Evolutionary conservation across 2,797 vertebrate genomes (phyloP), one percentile per base, ranked within the genome.

Genomic region (Salmo trutta): DNA sequence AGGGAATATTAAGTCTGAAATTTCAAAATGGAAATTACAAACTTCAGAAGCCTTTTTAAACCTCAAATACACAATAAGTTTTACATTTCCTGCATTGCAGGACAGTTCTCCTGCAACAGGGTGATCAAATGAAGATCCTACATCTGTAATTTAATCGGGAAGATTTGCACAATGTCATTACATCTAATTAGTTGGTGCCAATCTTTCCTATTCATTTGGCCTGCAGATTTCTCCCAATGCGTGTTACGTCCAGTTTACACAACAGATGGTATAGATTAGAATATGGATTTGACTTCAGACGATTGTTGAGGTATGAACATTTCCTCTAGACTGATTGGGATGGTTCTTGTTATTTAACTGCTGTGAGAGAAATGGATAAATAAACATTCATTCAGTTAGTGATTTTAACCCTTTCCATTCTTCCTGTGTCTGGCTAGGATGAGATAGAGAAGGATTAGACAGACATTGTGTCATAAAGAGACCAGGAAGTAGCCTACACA

Each of bases 111-210:
- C 41, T 47, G 12, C 41, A 47, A 47, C 41, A 47, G 41, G 41
- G 10, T 47, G 0, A 47, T 47, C 41, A 47, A 47, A 47, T 47
- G 10, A 47, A 12, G 41, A 47, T 47, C 41, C 10, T 47, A 47
- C 41, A 47, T 47, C 41, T 47, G 41, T 47, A 47, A 47, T 47
- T 47, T 10, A 72, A 52, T n/a, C 24, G 51, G 47, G 2, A 27
- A 19, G n/a, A 36, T 74, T 8, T 21, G 69, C 78, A 59, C 80
- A 33, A 21, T 84, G n/a, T 77, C 62, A 79, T 81, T 85, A 36
- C 79, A n/a, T 62, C 24, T 79, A 84, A 85, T 86, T 54, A 77
- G 65, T 76, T 71, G 73, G 62, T 75, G 16, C 15, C 54, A 69
- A 75, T 75, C 68, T 47, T 21, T 66, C 24, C 64, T 16, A 31